Evolutionary conservation across 2,797 vertebrate genomes (phyloP), one percentile per base, ranked within the genome.

Genomic region (Etheostoma nigrum): DNA sequence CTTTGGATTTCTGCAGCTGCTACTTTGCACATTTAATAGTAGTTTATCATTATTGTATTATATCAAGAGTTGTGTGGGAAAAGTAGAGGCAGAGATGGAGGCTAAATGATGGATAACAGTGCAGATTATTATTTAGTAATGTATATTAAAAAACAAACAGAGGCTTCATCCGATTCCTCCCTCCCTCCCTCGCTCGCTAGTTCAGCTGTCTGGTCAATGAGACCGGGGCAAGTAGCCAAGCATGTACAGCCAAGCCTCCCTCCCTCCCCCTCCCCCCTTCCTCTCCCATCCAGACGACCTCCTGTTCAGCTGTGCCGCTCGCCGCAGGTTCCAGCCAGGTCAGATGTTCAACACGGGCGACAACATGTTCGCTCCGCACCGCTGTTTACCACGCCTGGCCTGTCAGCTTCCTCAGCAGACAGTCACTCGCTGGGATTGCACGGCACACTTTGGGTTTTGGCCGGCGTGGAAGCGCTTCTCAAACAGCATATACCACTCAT

Each of bases 131-230:
- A 80, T 67, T 81, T 67, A 72, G 59, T 71, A 55, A 69, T 51
- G 57, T 76, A 72, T 57, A 62, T 30, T 5, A 80, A 82, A 87
- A 58, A 51, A 53, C 12, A 4, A 0, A 67, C 67, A 84, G 68
- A 72, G 79, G 85, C 81, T 78, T 54, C 76, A 54, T 75, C 67
- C 69, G 59, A 78, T 54, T 81, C 7, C 19, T 62, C 52, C 68
- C 69, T 57, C 81, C 53, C 72, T 51, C 21, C 58, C 70, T 78
- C 85, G 94, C 92, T 78, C 72, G 42, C 87, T 86, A 86, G 96
- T 97, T 98, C 97, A 97, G 96, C 96, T 97, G 96, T 97, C 96
- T 96, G 95, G 97, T 97, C 96, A 95, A 96, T 96, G 96, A 95
- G 96, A 95, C 95, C 92, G 93, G 85, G 96, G 96, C 97, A 95